Base-by-base conservation (phyloP, 2,113 vertebrate species). In the Pogonocichla stellata region DNA sequence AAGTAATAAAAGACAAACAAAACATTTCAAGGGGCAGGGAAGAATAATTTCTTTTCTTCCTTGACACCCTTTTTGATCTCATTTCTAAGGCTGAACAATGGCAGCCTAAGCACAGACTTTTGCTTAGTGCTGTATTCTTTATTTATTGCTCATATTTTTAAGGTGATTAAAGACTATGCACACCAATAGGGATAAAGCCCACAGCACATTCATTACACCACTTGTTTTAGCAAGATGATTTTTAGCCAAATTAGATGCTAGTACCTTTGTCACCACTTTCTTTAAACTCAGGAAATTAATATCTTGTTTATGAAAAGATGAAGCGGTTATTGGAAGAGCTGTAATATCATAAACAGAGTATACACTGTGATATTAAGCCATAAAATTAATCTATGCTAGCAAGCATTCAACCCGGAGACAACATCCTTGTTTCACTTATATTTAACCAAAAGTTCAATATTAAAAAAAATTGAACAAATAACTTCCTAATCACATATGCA, bases 191-290 rank as follows among this genome's bases (percentile, higher is more conserved):
- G 87, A 71, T 40, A 71, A 85, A 72, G 10, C 12, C 72, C 60
- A 64, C 40, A 93, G 72, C 53, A 66, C 62, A 57, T 57, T 58
- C 47, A 71, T 78, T 91, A 42, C 4, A 54, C 14, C 65, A 60
- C 57, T 79, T 56, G 36, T 72, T 92, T 72, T 24, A 91, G 53
- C 28, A 66, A 84, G 70, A 33, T 92, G 77, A 86, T 71, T 91
- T 78, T 88, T 38, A 86, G 77, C 51, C 83, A 93, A 91, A 95
- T 95, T 86, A 95, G 31, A 87, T 84, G 53, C 48, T 72, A 45
- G 61, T 65, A 85, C 79, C 57, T 87, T 75, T 81, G 70, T 85
- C 70, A 89, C 34, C 48, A 81, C 43, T 70, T 70, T 45, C 51
- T 92, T 90, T 80, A 91, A 94, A 84, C 20, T 81, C 93, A 91